These are phyloP conservation scores for Nasonia longicornis DNA, from an alignment of 1,140 invertebrate species.

Conservation along the genomic window DNA sequence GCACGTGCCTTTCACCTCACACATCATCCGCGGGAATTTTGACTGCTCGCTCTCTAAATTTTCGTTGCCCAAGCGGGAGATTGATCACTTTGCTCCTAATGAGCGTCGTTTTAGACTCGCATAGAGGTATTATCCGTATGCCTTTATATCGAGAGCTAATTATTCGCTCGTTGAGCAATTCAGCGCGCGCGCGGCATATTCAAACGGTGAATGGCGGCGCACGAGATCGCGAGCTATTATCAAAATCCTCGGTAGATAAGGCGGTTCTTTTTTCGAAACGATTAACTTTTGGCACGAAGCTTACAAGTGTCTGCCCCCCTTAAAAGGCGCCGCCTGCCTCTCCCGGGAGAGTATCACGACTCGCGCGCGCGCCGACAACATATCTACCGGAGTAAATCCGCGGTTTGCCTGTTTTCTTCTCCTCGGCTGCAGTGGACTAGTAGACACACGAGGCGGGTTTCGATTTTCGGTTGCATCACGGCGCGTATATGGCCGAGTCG, in stretches of 20 bases:
- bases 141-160: background rate
- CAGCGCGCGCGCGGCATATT: background rate
- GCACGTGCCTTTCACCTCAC: constrained; percentile 35
- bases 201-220: background rate
- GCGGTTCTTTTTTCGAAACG: background rate
- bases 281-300: constrained; percentile 41
- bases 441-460: constrained; percentile 47
- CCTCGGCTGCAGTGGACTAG: background rate
- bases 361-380: background rate
- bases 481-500: constrained; percentile 56
- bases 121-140: background rate
- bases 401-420: constrained; percentile 40
- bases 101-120: constrained; percentile 8
- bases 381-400: background rate
- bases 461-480: constrained; percentile 57
- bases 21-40: constrained; percentile 32
- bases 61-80: constrained; percentile 55
- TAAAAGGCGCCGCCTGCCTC: constrained; percentile 50
- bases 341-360: constrained; percentile 7
- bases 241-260: background rate
- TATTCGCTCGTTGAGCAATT: background rate
- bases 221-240: background rate
- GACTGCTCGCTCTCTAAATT: constrained; percentile 13
- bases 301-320: constrained; percentile 33
- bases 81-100: constrained; percentile 40